Percentiles rank a stretch among this genome's conserved stretches.
Conservation (phyloP, 2,797 vertebrate species). For the Melanotaenia parkinsoni region DNA sequence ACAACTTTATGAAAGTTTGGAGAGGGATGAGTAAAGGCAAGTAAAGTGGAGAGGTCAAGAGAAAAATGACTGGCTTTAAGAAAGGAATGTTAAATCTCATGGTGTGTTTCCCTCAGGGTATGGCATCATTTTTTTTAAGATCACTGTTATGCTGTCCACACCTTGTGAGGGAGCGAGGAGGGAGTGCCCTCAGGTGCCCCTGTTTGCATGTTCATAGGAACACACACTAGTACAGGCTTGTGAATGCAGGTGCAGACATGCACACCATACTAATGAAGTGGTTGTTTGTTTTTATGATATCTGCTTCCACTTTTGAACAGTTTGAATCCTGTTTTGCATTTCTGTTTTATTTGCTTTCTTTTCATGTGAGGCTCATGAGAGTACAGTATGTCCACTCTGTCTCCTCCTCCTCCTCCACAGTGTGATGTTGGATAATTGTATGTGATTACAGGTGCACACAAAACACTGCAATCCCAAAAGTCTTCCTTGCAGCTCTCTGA, state of each 20-base stretch:
- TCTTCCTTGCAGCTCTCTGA: constrained; percentile 31
- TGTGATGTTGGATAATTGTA: constrained; percentile 43
- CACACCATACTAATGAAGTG: constrained; percentile 16
- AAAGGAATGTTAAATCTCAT: constrained; percentile 50
- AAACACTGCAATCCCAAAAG: constrained; percentile 42
- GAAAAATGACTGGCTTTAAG: constrained; percentile 32
- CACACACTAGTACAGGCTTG: constrained; percentile 10
- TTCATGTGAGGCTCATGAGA: constrained; percentile 33
- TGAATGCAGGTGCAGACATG: constrained; percentile 15
- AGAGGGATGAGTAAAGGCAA: constrained; percentile 48
- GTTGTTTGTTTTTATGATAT: constrained; percentile 30
- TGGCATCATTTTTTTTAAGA: constrained; percentile 57
- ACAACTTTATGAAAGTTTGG: constrained; percentile 36
- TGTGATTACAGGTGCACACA: constrained; percentile 76
- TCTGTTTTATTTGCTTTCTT: constrained; percentile 45
- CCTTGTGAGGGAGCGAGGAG: constrained; percentile 27
- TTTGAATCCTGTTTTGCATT: constrained; percentile 37
- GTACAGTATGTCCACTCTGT: constrained; percentile 7
- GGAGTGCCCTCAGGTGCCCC: constrained; percentile 24
- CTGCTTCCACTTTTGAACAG: constrained; percentile 19
- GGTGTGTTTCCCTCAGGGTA: constrained; percentile 53
- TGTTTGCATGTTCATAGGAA: constrained; percentile 7
- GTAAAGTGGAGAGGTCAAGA: constrained; percentile 12
- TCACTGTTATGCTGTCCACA: constrained; percentile 40
- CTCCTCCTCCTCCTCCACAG: constrained; percentile 36